These are phyloP conservation scores for Acleris sparsana DNA, from an alignment of 2,888 invertebrate species.

Conservation along the genomic window DNA sequence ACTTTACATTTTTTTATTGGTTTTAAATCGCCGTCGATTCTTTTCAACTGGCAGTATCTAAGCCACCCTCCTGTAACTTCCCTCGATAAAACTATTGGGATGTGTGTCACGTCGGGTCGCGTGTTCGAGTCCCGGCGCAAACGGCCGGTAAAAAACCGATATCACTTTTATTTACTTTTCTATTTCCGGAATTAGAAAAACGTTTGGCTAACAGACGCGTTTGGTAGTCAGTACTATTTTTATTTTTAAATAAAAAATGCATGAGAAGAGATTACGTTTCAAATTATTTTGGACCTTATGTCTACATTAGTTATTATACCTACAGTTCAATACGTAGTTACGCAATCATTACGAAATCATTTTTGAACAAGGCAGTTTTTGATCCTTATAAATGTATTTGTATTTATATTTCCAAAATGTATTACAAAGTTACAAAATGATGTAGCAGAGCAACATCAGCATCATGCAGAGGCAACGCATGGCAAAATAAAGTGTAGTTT, in stretches of 20 bases:
- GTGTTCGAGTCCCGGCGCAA: slow-evolving; percentile 40
- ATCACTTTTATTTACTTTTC: slow-evolving; percentile 10
- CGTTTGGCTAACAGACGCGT: background rate
- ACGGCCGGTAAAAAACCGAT: slow-evolving; percentile 14
- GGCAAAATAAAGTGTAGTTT: slow-evolving; percentile 41
- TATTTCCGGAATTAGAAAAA: background rate
- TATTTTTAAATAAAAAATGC: no score
- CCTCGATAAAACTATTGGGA: slow-evolving; percentile 72
- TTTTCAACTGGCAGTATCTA: background rate
- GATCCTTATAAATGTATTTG: no score
- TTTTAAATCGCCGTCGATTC: no score
- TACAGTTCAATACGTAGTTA: no score
- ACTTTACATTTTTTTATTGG: no score
- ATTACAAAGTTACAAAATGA: background rate
- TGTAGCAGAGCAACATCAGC: no score
- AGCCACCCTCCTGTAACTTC: slow-evolving; percentile 41
- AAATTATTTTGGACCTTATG: background rate
- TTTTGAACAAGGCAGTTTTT: no score
- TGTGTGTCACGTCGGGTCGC: slow-evolving; percentile 71
- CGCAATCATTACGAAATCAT: no score
- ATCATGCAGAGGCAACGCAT: background rate
- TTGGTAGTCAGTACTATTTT: no score
- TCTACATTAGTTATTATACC: no score
- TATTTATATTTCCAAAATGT: background rate
- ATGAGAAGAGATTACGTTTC: no score